Evolutionary conservation across 2,888 invertebrate genomes (phyloP), one percentile per base, ranked within the genome.

Genomic region (Ophion obscuratus): DNA sequence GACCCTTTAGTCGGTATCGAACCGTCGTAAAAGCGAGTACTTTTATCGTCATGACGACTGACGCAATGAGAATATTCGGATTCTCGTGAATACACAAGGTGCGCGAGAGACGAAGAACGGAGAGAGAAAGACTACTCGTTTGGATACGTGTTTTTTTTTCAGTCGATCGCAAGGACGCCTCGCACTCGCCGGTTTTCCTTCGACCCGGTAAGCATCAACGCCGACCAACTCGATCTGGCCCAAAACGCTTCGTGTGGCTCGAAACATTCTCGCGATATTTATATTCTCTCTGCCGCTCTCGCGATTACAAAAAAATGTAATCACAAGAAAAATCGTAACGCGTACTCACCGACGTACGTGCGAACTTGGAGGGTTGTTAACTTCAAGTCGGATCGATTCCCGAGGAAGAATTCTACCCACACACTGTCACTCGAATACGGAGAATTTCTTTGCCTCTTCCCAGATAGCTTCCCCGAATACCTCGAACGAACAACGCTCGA

Each of bases 1-100:
- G 92, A 88, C 91, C 87, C 90, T 92, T 87, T 89, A 92, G 92
- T 92, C 92, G 92, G 92, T 92, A 92, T 92, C 92, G 92, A 92
- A 92, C 92, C 92, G 91, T 86, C 90, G 90, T 83, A 88, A 82
- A 78, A 86, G 86, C 88, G 71, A 80, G 84, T 81, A 66, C 70
- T 68, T 14, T 11, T 17, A 85, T 88, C 83, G 84, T 88, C 82
- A 85, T 83, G 81, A 84, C 85, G 85, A 85, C 84, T 80, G 85
- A 73, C 75, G 66, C 79, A 80, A 78, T 73, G 86, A 83, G 44
- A 61, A 78, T 84, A 81, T 74, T 31, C 75, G 71, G 70, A 81
- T 73, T 83, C 61, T 83, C 81, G 78, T 86, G 59, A 78, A 83
- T 5, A 9, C 9, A 40, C 9, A 6, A 40, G 40, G 53, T 62